Percentiles rank a stretch among this genome's conserved stretches.
Conservation (phyloP, 2,113 vertebrate genomes). For the Oophaga pumilio region DNA sequence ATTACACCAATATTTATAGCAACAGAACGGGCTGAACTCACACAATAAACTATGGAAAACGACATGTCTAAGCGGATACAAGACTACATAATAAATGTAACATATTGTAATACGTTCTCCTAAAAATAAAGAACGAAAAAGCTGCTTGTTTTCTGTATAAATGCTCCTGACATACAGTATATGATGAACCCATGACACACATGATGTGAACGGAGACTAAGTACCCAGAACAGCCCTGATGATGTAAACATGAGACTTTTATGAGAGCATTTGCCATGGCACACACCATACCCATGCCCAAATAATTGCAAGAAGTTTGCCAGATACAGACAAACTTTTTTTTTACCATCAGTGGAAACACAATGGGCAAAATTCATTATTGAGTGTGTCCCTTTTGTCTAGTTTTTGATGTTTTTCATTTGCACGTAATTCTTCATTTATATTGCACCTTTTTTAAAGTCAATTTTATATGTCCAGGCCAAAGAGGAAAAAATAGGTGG, state of each 20-base stretch:
- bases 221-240: not conserved
- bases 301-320: not conserved
- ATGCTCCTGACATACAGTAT: too few relatives aligned
- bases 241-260: not conserved
- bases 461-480: too few relatives aligned
- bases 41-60: conserved; percentile 13
- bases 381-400: too few relatives aligned
- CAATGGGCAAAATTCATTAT: not conserved
- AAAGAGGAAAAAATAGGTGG: too few relatives aligned
- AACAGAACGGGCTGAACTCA: not conserved
- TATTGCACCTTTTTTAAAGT: too few relatives aligned
- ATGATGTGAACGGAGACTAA: not conserved
- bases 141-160: too few relatives aligned
- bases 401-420: too few relatives aligned
- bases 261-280: not conserved
- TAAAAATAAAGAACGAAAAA: too few relatives aligned
- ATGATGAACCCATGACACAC: not conserved
- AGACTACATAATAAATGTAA: not conserved
- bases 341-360: not conserved
- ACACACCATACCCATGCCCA: not conserved
- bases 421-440: too few relatives aligned
- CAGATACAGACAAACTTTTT: not conserved
- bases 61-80: not conserved
- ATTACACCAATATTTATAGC: conserved; percentile 30
- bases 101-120: too few relatives aligned